Evolutionary conservation across 2,888 invertebrate species (phyloP).

Genomic region (Tethea ocularis): DNA sequence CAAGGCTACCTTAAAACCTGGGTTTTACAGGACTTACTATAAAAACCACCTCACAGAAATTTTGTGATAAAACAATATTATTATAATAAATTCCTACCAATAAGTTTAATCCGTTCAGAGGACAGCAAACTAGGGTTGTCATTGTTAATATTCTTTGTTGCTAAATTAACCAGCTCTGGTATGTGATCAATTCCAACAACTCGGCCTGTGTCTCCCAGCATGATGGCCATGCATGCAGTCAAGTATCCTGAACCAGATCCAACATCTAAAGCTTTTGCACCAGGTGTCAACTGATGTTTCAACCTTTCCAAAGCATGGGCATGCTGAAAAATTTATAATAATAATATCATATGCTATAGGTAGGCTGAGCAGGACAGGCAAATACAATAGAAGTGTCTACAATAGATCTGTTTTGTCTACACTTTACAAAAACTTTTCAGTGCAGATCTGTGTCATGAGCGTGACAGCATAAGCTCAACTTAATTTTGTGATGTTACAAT

Average conservation of each 20-base stretch:
- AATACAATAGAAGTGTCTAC: no score
- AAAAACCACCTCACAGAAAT: background rate
- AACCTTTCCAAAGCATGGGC: constrained; percentile 95
- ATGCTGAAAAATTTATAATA: constrained; percentile 84
- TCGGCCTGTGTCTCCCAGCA: constrained; percentile 87
- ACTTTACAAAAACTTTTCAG: no score
- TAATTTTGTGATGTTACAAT: no score
- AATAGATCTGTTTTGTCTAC: no score
- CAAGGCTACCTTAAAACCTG: no score
- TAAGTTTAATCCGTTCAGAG: constrained; percentile 86
- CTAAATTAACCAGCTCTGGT: constrained; percentile 89
- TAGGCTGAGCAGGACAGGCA: no score
- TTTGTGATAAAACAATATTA: background rate
- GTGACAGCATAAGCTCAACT: no score
- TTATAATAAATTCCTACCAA: constrained; percentile 79
- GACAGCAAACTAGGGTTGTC: constrained; percentile 88
- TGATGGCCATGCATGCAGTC: constrained; percentile 94
- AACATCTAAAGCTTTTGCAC: constrained; percentile 93
- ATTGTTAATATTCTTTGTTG: constrained; percentile 89
- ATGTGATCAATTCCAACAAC: constrained; percentile 97
- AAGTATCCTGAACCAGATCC: constrained; percentile 97
- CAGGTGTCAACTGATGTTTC: constrained; percentile 89
- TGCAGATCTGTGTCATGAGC: no score
- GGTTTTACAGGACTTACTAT: no score
- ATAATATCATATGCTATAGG: no score